Conservation (phyloP, 2,888 invertebrate genomes). For the Melikaiella ostensackeni region DNA sequence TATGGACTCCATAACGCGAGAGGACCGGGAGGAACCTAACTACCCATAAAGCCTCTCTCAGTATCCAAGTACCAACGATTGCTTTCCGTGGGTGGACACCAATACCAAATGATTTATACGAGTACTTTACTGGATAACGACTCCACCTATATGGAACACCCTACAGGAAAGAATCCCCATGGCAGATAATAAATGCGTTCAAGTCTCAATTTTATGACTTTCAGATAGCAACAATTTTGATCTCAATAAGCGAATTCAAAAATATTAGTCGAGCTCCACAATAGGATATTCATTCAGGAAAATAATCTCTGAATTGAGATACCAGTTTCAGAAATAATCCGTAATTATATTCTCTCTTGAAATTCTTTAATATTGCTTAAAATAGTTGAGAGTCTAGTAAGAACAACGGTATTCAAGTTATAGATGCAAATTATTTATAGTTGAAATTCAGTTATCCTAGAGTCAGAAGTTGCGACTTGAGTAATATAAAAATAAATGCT, state of each 20-base stretch:
- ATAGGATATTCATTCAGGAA: not conserved
- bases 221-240: not conserved
- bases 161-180: conserved; percentile 42
- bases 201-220: conserved; percentile 3
- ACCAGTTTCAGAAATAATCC: too few species aligned
- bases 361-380: too few species aligned
- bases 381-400: too few species aligned
- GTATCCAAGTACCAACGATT: conserved; percentile 34
- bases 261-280: not conserved
- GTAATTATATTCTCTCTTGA: too few species aligned
- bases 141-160: conserved; percentile 49
- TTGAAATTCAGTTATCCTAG: too few species aligned
- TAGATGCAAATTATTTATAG: too few species aligned
- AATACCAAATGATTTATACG: conserved; percentile 55
- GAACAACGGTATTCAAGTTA: too few species aligned
- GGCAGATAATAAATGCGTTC: conserved; percentile 52
- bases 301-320: not conserved
- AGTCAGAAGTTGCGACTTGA: too few species aligned
- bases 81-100: conserved; percentile 55
- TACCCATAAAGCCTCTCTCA: conserved; percentile 37
- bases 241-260: not conserved
- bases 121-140: conserved; percentile 52
- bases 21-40: conserved; percentile 43
- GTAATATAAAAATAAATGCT: too few species aligned
- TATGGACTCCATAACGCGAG: conserved; percentile 45